Evolutionary conservation across 2,888 invertebrate species (phyloP).

Genomic region (Isotomurus palustris): DNA sequence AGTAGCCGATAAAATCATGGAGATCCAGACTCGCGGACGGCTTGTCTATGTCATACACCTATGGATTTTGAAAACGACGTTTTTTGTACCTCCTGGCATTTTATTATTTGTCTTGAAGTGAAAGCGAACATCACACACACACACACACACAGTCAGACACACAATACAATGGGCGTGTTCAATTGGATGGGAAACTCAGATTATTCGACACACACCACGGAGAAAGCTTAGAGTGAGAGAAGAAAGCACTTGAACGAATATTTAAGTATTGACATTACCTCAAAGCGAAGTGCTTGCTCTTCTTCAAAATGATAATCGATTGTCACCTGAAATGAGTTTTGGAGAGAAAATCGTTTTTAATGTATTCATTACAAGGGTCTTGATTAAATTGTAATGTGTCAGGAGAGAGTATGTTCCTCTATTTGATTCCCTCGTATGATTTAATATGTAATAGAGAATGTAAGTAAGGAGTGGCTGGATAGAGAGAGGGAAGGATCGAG

Average conservation of each 20-base stretch:
- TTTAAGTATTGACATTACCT: constrained; percentile 39
- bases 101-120: background rate
- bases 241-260: background rate
- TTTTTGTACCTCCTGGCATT: constrained; percentile 8
- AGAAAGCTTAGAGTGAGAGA: background rate
- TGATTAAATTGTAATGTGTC: too few species aligned
- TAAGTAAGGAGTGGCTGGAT: too few species aligned
- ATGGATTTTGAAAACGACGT: constrained; percentile 39
- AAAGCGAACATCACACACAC: background rate
- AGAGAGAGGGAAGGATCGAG: too few species aligned
- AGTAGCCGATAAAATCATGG: constrained; percentile 56
- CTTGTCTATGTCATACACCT: constrained; percentile 51
- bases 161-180: too few species aligned
- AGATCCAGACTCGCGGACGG: constrained; percentile 47
- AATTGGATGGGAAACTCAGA: too few species aligned
- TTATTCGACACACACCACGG: too few species aligned
- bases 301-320: constrained; percentile 58
- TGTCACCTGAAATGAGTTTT: constrained; percentile 51
- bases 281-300: constrained; percentile 56
- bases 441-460: too few species aligned
- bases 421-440: too few species aligned
- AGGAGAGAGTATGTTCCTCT: too few species aligned
- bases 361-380: too few species aligned
- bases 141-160: too few species aligned
- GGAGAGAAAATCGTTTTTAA: too few species aligned